phyloP scores from a whole-genome alignment of 2,888 invertebrate genomes.

The Perizoma flavofasciatum region DNA sequence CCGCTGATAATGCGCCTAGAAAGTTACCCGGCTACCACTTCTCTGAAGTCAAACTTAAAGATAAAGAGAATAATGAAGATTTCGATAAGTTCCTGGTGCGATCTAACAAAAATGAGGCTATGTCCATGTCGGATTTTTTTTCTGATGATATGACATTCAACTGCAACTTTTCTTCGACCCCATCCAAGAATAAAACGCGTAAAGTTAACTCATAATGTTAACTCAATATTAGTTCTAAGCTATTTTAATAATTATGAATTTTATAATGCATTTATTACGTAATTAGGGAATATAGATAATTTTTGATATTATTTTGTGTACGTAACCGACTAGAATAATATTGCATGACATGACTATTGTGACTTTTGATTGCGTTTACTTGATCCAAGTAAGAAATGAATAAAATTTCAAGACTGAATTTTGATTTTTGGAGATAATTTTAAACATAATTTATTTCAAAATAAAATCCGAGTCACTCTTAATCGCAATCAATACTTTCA shows the following conservation, averaged over 20 bases:
- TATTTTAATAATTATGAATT: constrained; percentile 55
- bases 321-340: constrained; percentile 42
- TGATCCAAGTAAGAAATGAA: constrained; percentile 57
- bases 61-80: constrained; percentile 69
- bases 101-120: constrained; percentile 62
- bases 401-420: constrained; percentile 61
- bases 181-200: constrained; percentile 74
- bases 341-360: constrained; percentile 62
- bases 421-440: constrained; percentile 6
- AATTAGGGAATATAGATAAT: constrained; percentile 57
- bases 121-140: constrained; percentile 77
- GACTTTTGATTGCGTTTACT: constrained; percentile 61
- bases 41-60: constrained; percentile 59
- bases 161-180: constrained; percentile 78
- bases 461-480: not conserved
- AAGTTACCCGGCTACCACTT: constrained; percentile 56
- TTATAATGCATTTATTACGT: constrained; percentile 63
- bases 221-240: constrained; percentile 28
- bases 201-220: constrained; percentile 54
- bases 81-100: constrained; percentile 61
- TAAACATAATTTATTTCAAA: too few relatives aligned
- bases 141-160: constrained; percentile 74
- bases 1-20: constrained; percentile 50
- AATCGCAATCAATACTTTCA: too few relatives aligned
- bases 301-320: constrained; percentile 41